phyloP scores from a whole-genome alignment of 2,113 vertebrate genomes.

The Rhadina sibilatrix region DNA sequence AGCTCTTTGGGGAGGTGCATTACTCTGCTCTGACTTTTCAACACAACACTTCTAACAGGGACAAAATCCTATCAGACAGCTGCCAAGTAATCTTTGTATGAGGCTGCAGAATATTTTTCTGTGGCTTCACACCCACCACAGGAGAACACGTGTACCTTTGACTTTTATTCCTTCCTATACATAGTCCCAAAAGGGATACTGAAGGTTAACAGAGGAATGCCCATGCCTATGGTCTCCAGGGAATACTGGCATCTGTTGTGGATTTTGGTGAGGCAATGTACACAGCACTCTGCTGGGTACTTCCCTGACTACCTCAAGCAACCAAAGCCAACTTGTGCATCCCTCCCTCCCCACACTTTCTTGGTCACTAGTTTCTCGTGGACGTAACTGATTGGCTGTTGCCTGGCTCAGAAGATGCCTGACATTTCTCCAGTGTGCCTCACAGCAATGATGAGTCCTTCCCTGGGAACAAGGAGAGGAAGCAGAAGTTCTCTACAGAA shows the following conservation, averaged over 20 bases:
- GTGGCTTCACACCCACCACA: rapidly evolving
- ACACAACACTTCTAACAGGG: neutral
- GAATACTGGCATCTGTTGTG: neutral
- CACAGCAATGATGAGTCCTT: neutral
- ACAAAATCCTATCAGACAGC: neutral
- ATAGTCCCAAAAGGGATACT: neutral
- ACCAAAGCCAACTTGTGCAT: neutral
- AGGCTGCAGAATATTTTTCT: neutral
- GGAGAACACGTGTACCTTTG: neutral
- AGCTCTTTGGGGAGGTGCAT: neutral
- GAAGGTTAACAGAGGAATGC: neutral
- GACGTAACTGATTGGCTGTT: rapidly evolving
- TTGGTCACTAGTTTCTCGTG: neutral
- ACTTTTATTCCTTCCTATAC: neutral
- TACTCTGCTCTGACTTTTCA: neutral
- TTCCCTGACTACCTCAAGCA: neutral
- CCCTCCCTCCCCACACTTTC: neutral
- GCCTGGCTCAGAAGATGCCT: neutral
- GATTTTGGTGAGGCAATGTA: neutral
- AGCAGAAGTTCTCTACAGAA: neutral
- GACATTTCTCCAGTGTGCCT: neutral
- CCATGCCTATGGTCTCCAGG: neutral
- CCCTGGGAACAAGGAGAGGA: neutral
- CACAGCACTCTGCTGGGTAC: neutral
- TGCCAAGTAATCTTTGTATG: neutral